These are phyloP conservation scores for Scaptomyza caliginosa DNA, from an alignment of 2,888 invertebrate genomes.

Conservation along the genomic window DNA sequence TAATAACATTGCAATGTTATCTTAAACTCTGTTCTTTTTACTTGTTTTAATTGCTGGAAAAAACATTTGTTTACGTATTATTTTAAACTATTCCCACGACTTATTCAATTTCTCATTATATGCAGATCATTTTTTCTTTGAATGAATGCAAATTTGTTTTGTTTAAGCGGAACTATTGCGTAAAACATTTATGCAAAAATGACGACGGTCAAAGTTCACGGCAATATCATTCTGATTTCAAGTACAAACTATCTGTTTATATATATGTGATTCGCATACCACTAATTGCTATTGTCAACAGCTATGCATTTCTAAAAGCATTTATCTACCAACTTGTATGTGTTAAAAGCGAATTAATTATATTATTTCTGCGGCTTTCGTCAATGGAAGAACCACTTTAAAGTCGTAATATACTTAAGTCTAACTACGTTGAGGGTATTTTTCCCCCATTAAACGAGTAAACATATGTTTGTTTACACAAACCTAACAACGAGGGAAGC, in stretches of 20 bases:
- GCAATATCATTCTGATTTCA: constrained; percentile 18
- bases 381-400: constrained; percentile 32
- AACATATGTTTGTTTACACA: constrained; percentile 52
- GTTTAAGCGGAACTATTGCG: constrained; percentile 36
- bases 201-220: constrained; percentile 44
- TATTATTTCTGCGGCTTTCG: constrained; percentile 10
- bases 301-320: constrained; percentile 23
- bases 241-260: constrained; percentile 7
- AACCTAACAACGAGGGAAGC: constrained; percentile 51
- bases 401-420: constrained; percentile 19
- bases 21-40: not conserved
- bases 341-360: constrained; percentile 38
- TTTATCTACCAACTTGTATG: constrained; percentile 32
- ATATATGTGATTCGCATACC: constrained; percentile 35
- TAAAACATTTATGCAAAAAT: constrained; percentile 19
- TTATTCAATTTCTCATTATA: not conserved
- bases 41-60: not conserved
- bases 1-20: not conserved
- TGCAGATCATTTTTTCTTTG: constrained; percentile 21
- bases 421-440: constrained; percentile 37
- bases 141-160: constrained; percentile 47
- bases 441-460: constrained; percentile 66
- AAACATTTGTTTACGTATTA: not conserved
- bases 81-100: not conserved
- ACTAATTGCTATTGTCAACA: constrained; percentile 72